phyloP scores from a whole-genome alignment of 2,113 vertebrate genomes.

The Phyllopteryx taeniolatus region DNA sequence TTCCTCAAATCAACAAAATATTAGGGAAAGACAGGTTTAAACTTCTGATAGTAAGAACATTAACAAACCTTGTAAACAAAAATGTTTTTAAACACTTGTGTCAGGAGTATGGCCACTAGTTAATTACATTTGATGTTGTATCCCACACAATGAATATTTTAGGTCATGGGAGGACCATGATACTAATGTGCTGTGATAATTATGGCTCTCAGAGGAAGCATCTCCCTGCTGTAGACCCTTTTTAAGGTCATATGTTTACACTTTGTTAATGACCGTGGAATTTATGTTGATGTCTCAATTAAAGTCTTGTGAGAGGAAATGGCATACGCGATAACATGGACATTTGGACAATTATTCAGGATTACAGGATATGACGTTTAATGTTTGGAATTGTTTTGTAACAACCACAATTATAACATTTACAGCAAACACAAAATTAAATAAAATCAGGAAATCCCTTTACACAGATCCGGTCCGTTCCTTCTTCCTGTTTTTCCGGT shows the following conservation, averaged over 20 bases:
- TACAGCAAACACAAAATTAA: not conserved
- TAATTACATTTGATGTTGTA: not conserved
- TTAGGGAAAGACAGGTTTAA: not conserved
- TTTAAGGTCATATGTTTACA: slow-evolving; percentile 39
- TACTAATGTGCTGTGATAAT: slow-evolving; percentile 25
- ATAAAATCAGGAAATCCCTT: slow-evolving; percentile 47
- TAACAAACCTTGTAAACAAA: not conserved
- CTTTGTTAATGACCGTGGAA: slow-evolving; percentile 35
- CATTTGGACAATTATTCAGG: slow-evolving; percentile 34
- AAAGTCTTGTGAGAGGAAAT: slow-evolving; percentile 48
- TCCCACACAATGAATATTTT: not conserved
- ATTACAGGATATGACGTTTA: slow-evolving; percentile 36
- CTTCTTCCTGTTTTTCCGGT: not conserved
- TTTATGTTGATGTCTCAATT: slow-evolving; percentile 34
- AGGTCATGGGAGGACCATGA: slow-evolving; percentile 30
- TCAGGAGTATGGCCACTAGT: not conserved
- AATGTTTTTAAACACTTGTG: not conserved
- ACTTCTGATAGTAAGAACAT: not conserved
- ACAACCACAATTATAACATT: slow-evolving; percentile 44
- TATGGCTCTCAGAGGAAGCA: slow-evolving; percentile 15
- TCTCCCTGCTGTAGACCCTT: slow-evolving; percentile 17
- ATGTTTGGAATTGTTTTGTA: slow-evolving; percentile 29
- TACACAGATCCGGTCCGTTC: slow-evolving; percentile 10
- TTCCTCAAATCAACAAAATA: not conserved
- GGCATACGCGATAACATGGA: slow-evolving; percentile 45